phyloP scores from a whole-genome alignment of 1,140 invertebrate species.

The Hycleus phaleratus region DNA sequence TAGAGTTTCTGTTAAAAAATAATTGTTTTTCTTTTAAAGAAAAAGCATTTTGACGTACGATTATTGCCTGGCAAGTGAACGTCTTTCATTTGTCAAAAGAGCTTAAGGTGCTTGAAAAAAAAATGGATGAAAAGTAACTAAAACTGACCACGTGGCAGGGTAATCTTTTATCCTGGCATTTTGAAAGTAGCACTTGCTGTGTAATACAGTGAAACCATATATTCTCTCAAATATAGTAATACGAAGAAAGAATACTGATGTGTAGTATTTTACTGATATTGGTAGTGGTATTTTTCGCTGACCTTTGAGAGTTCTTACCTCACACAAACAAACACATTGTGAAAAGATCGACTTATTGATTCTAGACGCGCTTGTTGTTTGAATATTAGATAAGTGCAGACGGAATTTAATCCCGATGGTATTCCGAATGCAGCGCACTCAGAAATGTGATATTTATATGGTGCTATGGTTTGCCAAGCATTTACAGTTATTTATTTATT shows the following conservation, averaged over 20 bases:
- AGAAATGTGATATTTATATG: constrained; percentile 29
- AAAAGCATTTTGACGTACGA: too few species aligned
- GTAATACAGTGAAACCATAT: constrained; percentile 21
- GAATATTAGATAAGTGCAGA: constrained; percentile 30
- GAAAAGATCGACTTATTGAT: constrained; percentile 26
- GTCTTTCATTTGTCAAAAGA: too few species aligned
- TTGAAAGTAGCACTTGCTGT: constrained; percentile 14
- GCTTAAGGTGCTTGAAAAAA: too few species aligned
- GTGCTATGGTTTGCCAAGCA: constrained; percentile 1
- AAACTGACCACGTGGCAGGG: constrained; percentile 9
- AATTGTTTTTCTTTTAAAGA: too few species aligned
- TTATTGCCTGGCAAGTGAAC: too few species aligned
- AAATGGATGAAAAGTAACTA: constrained; percentile 8
- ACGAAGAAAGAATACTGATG: constrained; percentile 17
- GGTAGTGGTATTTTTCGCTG: not conserved
- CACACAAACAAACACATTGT: too few species aligned
- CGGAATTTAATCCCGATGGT: constrained; percentile 27
- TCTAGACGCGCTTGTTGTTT: constrained; percentile 28
- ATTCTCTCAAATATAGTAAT: constrained; percentile 11
- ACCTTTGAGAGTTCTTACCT: constrained; percentile 4
- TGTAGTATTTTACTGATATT: not conserved
- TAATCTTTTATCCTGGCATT: constrained; percentile 11
- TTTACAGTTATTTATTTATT: constrained; percentile 19
- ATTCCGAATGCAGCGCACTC: constrained; percentile 17
- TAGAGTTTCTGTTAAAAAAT: too few species aligned